Conservation (phyloP, 2,888 invertebrate genomes). For the Cryptocephalus moraei region DNA sequence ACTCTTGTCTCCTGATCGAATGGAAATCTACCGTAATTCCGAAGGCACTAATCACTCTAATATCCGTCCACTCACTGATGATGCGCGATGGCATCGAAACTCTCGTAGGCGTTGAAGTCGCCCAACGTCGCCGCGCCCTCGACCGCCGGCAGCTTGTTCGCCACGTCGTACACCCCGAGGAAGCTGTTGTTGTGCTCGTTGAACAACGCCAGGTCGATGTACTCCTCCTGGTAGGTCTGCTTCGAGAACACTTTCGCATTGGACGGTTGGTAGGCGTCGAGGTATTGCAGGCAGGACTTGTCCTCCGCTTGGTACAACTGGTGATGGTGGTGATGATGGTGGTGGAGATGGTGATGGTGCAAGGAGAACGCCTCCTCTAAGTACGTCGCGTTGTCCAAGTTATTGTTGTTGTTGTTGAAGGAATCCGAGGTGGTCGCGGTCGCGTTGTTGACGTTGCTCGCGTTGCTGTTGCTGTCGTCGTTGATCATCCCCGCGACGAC, state of each 20-base stretch:
- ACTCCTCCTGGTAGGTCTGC: slow-evolving; percentile 23
- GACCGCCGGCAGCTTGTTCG: slow-evolving; percentile 21
- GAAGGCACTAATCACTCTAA: too few relatives aligned
- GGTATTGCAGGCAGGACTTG: slow-evolving; percentile 19
- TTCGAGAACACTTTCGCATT: slow-evolving; percentile 16
- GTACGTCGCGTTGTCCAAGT: slow-evolving; percentile 22
- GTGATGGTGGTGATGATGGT: slow-evolving; percentile 11
- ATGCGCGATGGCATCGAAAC: slow-evolving; percentile 23
- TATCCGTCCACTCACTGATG: slow-evolving; percentile 16
- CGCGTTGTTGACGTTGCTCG: slow-evolving; percentile 38
- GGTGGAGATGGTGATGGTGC: slow-evolving; percentile 15
- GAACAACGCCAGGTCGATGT: slow-evolving; percentile 29
- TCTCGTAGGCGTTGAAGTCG: slow-evolving; percentile 23
- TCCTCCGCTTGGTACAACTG: slow-evolving; percentile 21
- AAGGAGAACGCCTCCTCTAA: slow-evolving; percentile 18
- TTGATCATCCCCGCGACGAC: slow-evolving; percentile 38
- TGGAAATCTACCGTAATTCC: too few relatives aligned
- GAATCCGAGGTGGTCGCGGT: slow-evolving; percentile 43
- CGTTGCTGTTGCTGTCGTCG: slow-evolving; percentile 39
- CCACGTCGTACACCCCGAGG: slow-evolving; percentile 26
- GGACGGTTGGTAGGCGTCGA: slow-evolving; percentile 16
- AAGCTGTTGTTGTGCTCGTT: slow-evolving; percentile 30
- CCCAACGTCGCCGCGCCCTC: slow-evolving; percentile 27
- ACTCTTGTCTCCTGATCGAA: too few relatives aligned
- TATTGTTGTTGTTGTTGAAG: slow-evolving; percentile 27